Base-by-base conservation (phyloP, 2,888 invertebrate genomes). In the Meghimatium bilineatum region DNA sequence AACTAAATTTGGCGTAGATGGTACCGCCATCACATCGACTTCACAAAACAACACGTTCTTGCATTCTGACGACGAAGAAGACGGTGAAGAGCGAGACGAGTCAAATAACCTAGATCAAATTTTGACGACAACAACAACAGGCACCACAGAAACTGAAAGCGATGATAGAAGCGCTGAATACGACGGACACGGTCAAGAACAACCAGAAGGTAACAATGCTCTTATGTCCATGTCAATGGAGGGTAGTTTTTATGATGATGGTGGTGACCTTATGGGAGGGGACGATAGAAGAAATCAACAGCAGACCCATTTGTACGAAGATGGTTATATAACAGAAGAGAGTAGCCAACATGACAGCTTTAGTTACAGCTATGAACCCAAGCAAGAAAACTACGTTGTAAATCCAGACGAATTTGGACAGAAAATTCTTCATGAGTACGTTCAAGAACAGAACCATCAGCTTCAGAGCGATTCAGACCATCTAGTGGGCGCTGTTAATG, bases 161-260 rank as follows among this genome's bases (percentile, higher is more conserved):
- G 80, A 32, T 34, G n/a, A 63, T 23, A 72, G 69, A 56, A 83
- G 78, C 26, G 83, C 32, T 0, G 79, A 78, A 8, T 66, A 49
- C 60, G 26, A 8, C n/a, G 60, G 83, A 72, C 10, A 78, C 52
- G 77, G n/a, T 1, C 17, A 29, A 2, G 34, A 66, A 29, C 81
- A 49, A 12, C 52, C 44, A 56, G 71, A 67, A 12, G 63, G 32
- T 36, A 82, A 72, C n/a, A 83, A 79, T 66, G 79, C 83, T 10
- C 66, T 83, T 23, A 83, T 83, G 79, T 83, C 79, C n/a, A 83
- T 83, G 83, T 83, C 83, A 26, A 83, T 83, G 83, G 83, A 83
- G 44, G 83, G 83, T 1, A 83, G 83, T 34, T 79, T 83, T 66
- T 83, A 79, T 34, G 83, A 83, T n/a, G 83, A 83, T 44, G 79